phyloP scores from a whole-genome alignment of 2,113 vertebrate species.

The Eretmochelys imbricata region DNA sequence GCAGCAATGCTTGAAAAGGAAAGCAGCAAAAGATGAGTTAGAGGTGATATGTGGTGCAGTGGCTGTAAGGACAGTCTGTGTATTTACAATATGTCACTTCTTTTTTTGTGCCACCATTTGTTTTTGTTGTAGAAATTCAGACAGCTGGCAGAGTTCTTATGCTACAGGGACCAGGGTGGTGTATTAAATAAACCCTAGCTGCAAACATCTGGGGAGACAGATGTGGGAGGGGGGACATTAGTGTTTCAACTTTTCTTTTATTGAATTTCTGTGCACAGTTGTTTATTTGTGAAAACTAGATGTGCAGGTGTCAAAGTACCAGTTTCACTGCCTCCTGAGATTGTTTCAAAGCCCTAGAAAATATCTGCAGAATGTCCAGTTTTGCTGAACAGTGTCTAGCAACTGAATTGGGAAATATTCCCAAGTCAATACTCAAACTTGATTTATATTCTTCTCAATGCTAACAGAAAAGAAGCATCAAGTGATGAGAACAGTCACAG shows the following conservation, averaged over 20 bases:
- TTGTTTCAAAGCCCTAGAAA: background rate
- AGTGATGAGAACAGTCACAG: background rate
- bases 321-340: background rate
- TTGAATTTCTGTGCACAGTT: background rate
- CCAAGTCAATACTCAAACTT: background rate
- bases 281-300: background rate
- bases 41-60: background rate
- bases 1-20: background rate
- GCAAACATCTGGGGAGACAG: background rate
- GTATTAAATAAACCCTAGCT: background rate
- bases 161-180: background rate
- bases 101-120: background rate
- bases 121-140: slow-evolving; percentile 16
- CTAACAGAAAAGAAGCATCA: background rate
- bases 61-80: background rate
- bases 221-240: background rate
- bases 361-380: background rate
- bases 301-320: background rate
- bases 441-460: background rate
- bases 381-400: background rate
- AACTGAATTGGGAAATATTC: background rate
- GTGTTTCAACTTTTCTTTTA: background rate
- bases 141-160: background rate
- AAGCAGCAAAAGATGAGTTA: background rate
- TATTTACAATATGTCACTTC: background rate